phyloP scores from a whole-genome alignment of 2,888 invertebrate genomes.

The Dolomedes plantarius region DNA sequence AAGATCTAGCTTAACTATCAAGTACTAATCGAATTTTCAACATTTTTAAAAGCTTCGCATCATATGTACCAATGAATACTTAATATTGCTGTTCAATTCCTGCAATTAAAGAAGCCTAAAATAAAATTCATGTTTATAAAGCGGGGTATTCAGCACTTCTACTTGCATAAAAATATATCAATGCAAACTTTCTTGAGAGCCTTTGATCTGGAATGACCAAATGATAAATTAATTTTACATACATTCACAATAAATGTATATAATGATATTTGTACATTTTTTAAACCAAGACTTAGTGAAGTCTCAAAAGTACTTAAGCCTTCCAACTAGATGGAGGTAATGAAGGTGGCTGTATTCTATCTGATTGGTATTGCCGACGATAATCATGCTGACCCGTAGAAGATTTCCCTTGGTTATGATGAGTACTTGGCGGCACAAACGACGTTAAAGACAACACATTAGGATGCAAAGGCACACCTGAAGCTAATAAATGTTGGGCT shows the following conservation, averaged over 20 bases:
- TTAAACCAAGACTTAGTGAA: neutral
- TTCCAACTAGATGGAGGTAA: conserved; percentile 72
- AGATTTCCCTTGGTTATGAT: conserved; percentile 75
- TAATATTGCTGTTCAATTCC: no score
- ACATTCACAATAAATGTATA: neutral
- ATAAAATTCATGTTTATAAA: no score
- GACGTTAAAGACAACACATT: conserved; percentile 88
- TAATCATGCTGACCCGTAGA: conserved; percentile 77
- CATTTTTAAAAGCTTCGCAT: no score
- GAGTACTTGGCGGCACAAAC: conserved; percentile 79
- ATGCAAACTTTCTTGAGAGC: neutral
- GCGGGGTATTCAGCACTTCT: no score
- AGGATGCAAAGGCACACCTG: conserved; percentile 86
- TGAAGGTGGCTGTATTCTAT: conserved; percentile 87
- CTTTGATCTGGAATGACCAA: conserved; percentile 15
- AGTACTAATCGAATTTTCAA: no score
- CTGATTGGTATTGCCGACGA: conserved; percentile 95
- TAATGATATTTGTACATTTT: neutral
- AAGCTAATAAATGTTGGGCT: conserved; percentile 79
- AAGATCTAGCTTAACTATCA: no score
- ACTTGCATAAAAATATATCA: no score
- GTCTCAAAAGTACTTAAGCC: conserved; percentile 42
- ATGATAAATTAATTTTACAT: conserved; percentile 7
- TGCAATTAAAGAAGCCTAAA: no score
- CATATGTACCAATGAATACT: no score